A percentile compares a stretch with the other conserved stretches of the same genome.
Evolutionary conservation across 1,140 invertebrate genomes (phyloP).

Genomic region (Drosophila kepulauana): DNA sequence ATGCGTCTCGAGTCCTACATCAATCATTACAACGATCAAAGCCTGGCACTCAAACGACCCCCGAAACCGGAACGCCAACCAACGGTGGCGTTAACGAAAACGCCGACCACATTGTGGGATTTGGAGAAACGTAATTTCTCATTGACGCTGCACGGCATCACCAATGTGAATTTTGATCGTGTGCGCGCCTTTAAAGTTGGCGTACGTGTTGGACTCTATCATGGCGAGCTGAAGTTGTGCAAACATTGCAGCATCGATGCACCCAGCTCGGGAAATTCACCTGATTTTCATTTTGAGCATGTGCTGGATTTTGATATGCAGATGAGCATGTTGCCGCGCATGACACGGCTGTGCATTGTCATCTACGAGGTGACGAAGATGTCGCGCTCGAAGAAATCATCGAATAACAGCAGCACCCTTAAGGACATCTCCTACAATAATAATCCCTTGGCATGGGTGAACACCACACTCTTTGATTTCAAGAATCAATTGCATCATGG

Average conservation of each 20-base stretch:
- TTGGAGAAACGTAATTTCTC: conserved; percentile 89
- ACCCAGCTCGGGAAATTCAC: conserved; percentile 75
- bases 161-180: conserved; percentile 92
- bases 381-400: conserved; percentile 84
- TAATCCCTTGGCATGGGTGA: conserved; percentile 95
- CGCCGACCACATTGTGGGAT: conserved; percentile 89
- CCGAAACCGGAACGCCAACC: conserved; percentile 65
- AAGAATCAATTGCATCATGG: conserved; percentile 93
- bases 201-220: conserved; percentile 77
- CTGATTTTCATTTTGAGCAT: conserved; percentile 91
- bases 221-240: conserved; percentile 76
- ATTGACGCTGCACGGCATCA: conserved; percentile 89
- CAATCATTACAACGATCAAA: conserved; percentile 70
- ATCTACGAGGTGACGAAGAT: conserved; percentile 92
- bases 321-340: conserved; percentile 94
- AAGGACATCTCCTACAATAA: conserved; percentile 72
- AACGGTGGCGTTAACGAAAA: conserved; percentile 87
- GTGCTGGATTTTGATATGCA: conserved; percentile 91
- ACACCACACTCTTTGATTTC: conserved; percentile 97
- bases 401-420: conserved; percentile 67
- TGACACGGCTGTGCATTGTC: conserved; percentile 95
- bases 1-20: conserved; percentile 86
- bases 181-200: conserved; percentile 88
- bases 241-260: conserved; percentile 56
- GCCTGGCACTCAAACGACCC: conserved; percentile 47